These are phyloP conservation scores for Mus spretus DNA, from an alignment of 2,797 vertebrate genomes.

Conservation along the genomic window DNA sequence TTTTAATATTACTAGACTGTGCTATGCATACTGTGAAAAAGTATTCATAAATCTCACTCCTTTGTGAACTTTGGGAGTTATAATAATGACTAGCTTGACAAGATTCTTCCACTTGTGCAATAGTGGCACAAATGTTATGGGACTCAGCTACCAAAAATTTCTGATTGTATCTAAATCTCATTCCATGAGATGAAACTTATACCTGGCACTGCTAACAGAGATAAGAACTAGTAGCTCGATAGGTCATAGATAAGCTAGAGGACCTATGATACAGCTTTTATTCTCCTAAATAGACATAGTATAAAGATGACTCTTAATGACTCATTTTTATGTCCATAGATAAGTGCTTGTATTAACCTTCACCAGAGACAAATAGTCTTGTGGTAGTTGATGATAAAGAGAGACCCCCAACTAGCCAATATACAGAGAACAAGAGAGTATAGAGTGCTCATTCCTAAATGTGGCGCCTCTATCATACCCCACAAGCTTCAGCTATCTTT, in stretches of 20 bases:
- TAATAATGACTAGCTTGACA: not conserved
- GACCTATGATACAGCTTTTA: not conserved
- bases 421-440: not conserved
- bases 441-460: not conserved
- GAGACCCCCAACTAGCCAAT: not conserved
- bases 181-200: not conserved
- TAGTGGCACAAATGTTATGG: not conserved
- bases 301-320: not conserved
- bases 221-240: not conserved
- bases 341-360: not conserved
- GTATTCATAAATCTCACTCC: not conserved
- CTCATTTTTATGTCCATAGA: not conserved
- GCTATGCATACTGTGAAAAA: not conserved
- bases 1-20: not conserved
- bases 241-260: not conserved
- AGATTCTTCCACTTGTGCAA: not conserved
- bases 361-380: not conserved
- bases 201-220: not conserved
- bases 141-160: not conserved
- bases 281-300: not conserved
- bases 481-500: not conserved
- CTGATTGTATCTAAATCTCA: not conserved
- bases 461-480: not conserved
- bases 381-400: not conserved
- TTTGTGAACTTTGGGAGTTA: not conserved